phyloP scores from a whole-genome alignment of 92 coral and sea anemone species.

The Umimayanthus kanabou region DNA sequence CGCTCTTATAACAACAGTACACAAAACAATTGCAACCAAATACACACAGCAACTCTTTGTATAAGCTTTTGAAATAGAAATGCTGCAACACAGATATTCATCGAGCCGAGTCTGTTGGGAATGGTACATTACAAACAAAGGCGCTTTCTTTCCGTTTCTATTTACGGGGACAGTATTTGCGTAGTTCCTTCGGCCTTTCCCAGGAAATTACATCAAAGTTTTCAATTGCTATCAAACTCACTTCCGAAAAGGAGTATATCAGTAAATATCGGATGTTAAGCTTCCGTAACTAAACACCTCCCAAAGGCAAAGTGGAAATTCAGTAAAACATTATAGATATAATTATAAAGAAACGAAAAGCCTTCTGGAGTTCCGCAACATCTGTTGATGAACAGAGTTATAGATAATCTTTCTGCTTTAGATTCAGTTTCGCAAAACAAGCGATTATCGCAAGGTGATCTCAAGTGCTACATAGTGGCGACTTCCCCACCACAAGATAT shows the following conservation, averaged over 20 bases:
- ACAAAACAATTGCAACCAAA: background rate
- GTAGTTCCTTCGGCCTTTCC: background rate
- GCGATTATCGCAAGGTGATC: background rate
- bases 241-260: conserved; percentile 3
- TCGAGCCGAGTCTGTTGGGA: background rate
- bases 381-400: background rate
- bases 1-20: background rate
- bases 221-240: background rate
- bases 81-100: background rate
- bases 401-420: background rate
- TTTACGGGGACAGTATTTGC: background rate
- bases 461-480: background rate
- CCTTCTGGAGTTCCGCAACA: background rate
- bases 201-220: conserved; percentile 7
- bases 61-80: background rate
- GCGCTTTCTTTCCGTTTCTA: background rate
- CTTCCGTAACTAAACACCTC: conserved; percentile 23
- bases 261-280: background rate
- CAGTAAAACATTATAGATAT: background rate
- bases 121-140: background rate
- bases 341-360: background rate
- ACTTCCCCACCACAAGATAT: background rate
- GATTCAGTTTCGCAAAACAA: conserved; percentile 16
- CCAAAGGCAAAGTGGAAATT: background rate
- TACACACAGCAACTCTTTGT: background rate